Evolutionary conservation across 2,888 invertebrate species (phyloP).

Genomic region (Phania funesta): DNA sequence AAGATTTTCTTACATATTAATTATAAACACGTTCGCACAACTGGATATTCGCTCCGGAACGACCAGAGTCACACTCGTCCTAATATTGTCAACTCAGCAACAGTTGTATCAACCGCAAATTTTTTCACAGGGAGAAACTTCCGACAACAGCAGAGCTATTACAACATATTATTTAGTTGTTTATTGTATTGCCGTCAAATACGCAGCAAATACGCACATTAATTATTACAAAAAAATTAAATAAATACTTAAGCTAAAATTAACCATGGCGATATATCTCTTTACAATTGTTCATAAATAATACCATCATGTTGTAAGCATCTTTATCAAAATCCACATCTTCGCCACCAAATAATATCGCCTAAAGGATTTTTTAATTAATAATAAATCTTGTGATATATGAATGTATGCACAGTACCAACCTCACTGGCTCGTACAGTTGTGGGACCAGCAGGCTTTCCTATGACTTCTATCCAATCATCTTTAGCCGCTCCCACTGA

Average conservation of each 20-base stretch:
- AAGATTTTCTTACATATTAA: too few relatives aligned
- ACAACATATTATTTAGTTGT: too few relatives aligned
- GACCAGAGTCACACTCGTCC: too few relatives aligned
- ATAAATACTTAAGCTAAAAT: conserved; percentile 20
- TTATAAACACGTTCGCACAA: too few relatives aligned
- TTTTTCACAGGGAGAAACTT: too few relatives aligned
- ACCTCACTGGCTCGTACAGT: conserved; percentile 77
- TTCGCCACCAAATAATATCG: conserved; percentile 77
- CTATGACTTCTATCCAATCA: conserved; percentile 79
- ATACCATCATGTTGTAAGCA: conserved; percentile 78
- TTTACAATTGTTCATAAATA: conserved; percentile 75
- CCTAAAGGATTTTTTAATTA: conserved; percentile 69
- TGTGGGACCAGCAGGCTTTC: conserved; percentile 72
- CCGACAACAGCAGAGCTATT: too few relatives aligned
- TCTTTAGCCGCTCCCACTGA: conserved; percentile 71
- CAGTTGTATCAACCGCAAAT: too few relatives aligned
- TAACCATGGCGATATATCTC: conserved; percentile 68
- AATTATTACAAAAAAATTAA: neutral
- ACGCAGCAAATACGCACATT: too few relatives aligned
- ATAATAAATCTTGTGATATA: neutral
- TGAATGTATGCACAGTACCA: neutral
- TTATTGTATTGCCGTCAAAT: too few relatives aligned
- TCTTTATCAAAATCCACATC: conserved; percentile 77
- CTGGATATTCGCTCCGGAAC: too few relatives aligned
- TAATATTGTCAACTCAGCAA: too few relatives aligned